Evolutionary conservation across 1,140 invertebrate genomes (phyloP).

Genomic region (Panulirus ornatus): DNA sequence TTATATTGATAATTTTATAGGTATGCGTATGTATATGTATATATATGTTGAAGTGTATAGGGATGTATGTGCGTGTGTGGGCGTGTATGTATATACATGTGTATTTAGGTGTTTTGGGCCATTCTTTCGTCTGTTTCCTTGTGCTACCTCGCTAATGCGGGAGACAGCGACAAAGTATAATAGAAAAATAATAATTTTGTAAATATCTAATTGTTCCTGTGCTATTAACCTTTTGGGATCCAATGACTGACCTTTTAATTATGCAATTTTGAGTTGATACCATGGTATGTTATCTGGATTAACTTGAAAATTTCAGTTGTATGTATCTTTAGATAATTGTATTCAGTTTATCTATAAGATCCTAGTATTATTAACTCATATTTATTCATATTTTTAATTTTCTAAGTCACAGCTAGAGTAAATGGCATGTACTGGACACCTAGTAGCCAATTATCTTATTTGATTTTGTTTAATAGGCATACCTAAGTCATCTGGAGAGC

Average conservation of each 20-base stretch:
- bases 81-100: background rate
- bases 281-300: too few species aligned
- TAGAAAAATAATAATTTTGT: background rate
- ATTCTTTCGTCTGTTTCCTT: too few species aligned
- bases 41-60: background rate
- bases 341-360: background rate
- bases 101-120: too few species aligned
- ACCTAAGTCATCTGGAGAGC: constrained; percentile 39
- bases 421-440: background rate
- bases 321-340: background rate
- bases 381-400: background rate
- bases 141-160: too few species aligned
- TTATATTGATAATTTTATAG: too few species aligned
- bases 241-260: too few species aligned
- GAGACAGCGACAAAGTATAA: too few species aligned
- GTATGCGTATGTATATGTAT: too few species aligned
- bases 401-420: background rate
- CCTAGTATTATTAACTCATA: background rate
- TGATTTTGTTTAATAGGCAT: background rate
- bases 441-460: background rate
- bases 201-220: too few species aligned
- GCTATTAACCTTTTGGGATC: too few species aligned
- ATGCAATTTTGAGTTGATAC: too few species aligned
- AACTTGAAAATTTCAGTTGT: too few species aligned
- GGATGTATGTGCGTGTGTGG: background rate